Evolutionary conservation across 2,113 vertebrate genomes (phyloP).

Genomic region (Brachypodius melanocephalos): DNA sequence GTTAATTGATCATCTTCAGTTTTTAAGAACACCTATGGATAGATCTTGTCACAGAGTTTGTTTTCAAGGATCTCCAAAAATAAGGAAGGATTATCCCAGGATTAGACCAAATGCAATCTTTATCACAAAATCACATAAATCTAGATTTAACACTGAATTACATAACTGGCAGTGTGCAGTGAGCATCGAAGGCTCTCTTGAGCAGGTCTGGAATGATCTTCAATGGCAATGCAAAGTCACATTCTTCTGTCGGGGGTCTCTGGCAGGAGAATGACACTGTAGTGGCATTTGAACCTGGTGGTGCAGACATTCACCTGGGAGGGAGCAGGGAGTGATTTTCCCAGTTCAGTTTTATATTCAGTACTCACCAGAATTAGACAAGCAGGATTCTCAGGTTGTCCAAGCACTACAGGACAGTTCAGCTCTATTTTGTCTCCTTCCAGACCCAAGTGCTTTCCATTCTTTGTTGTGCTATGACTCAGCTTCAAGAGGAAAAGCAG

Average conservation of each 20-base stretch:
- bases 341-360: background rate
- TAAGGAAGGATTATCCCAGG: background rate
- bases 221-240: background rate
- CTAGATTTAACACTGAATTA: background rate
- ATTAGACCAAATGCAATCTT: background rate
- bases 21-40: background rate
- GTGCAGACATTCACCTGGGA: background rate
- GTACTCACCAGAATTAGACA: background rate
- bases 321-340: background rate
- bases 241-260: background rate
- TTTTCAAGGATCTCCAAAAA: background rate
- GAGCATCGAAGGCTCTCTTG: background rate
- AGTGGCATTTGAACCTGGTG: background rate
- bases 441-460: background rate
- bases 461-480: background rate
- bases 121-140: background rate
- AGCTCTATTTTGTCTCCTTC: background rate
- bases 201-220: background rate
- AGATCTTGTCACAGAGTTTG: background rate
- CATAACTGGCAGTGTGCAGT: background rate
- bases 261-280: background rate
- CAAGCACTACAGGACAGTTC: background rate
- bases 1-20: background rate
- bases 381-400: background rate
- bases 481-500: background rate